These are phyloP conservation scores for Tachycineta bicolor DNA, from an alignment of 2,113 vertebrate species.

Conservation along the genomic window DNA sequence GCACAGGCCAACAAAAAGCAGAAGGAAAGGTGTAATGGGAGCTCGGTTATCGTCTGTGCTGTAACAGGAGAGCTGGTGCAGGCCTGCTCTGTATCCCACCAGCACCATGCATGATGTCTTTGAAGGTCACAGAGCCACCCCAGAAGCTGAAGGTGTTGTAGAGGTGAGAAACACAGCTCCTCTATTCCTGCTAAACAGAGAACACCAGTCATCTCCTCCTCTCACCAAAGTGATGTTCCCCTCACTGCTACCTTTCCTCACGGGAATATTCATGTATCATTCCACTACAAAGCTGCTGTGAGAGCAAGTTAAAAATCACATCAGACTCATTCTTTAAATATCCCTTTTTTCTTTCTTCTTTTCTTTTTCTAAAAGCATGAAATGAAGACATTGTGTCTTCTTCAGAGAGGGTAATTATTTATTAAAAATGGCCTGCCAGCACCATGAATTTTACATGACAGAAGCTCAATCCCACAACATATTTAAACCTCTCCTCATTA, in stretches of 20 bases:
- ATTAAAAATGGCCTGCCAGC: neutral
- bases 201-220: neutral
- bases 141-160: neutral
- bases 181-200: neutral
- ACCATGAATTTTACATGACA: conserved; percentile 39
- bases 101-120: neutral
- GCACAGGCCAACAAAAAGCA: neutral
- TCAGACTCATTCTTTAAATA: neutral
- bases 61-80: neutral
- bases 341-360: neutral
- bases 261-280: accelerated
- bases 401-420: neutral
- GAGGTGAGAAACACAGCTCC: neutral
- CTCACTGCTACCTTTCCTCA: neutral
- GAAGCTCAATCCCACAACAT: neutral
- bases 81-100: neutral
- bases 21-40: neutral
- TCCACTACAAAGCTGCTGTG: neutral
- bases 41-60: neutral
- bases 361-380: neutral
- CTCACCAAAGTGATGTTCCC: neutral
- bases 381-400: neutral
- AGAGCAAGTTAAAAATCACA: neutral
- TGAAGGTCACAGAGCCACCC: neutral
- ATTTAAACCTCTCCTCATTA: neutral